A percentile compares a stretch with the other conserved stretches of the same genome.
Conservation (phyloP, 2,797 vertebrate species). For the Netta rufina region DNA sequence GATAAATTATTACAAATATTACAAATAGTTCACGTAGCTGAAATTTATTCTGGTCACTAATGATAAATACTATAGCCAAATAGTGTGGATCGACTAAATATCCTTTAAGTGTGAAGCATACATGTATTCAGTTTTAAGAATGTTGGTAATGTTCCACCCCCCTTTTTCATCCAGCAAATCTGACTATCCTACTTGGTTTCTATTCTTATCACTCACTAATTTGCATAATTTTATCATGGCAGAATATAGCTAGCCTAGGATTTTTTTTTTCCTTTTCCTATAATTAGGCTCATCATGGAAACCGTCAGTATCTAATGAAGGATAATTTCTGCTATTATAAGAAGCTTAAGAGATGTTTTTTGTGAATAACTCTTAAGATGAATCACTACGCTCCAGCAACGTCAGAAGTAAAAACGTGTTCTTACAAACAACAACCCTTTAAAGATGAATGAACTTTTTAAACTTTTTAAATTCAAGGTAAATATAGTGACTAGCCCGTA, state of each 20-base stretch:
- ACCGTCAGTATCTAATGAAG: slow-evolving; percentile 81
- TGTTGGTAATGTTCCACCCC: slow-evolving; percentile 42
- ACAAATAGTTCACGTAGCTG: slow-evolving; percentile 1
- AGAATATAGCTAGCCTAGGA: slow-evolving; percentile 78
- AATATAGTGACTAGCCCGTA: neutral
- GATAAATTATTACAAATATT: slow-evolving; percentile 36
- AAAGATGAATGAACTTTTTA: slow-evolving; percentile 42
- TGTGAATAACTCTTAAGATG: slow-evolving; percentile 78
- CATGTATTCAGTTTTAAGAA: slow-evolving; percentile 67
- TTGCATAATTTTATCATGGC: slow-evolving; percentile 79
- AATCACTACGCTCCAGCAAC: slow-evolving; percentile 74
- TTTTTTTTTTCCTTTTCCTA: slow-evolving; percentile 67
- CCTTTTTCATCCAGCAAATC: slow-evolving; percentile 68
- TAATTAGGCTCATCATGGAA: slow-evolving; percentile 81
- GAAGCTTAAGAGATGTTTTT: slow-evolving; percentile 76
- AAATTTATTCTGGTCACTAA: slow-evolving; percentile 52
- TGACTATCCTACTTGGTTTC: slow-evolving; percentile 78
- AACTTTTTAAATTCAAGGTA: neutral
- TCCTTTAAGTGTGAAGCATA: slow-evolving; percentile 36
- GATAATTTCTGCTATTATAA: slow-evolving; percentile 82
- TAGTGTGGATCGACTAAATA: slow-evolving; percentile 29
- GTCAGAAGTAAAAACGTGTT: slow-evolving; percentile 63
- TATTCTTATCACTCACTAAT: slow-evolving; percentile 78
- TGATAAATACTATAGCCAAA: slow-evolving; percentile 25
- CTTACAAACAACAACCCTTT: slow-evolving; percentile 57